These are phyloP conservation scores for Grapholita molesta DNA, from an alignment of 1,140 invertebrate species.

Conservation along the genomic window DNA sequence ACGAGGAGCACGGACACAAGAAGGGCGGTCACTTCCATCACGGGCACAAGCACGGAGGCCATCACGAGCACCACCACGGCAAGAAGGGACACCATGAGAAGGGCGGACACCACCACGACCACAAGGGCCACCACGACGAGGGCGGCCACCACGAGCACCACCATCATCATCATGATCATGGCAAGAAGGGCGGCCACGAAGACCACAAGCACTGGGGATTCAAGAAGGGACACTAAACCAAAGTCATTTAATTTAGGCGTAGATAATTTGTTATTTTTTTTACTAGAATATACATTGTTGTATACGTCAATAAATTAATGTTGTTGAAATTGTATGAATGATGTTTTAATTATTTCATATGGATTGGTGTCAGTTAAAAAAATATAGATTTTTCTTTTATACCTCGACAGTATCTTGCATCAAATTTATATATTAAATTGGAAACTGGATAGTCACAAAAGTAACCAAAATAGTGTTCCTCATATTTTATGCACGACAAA, in stretches of 20 bases:
- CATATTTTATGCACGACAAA: neutral
- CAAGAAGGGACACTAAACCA: conserved; percentile 75
- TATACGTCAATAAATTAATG: conserved; percentile 4
- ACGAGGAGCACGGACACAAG: conserved; percentile 82
- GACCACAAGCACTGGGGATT: conserved; percentile 75
- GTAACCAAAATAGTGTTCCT: too few species aligned
- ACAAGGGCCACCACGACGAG: conserved; percentile 74
- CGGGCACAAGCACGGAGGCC: conserved; percentile 81
- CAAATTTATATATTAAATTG: too few species aligned
- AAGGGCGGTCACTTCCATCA: conserved; percentile 84
- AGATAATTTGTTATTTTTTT: conserved; percentile 10
- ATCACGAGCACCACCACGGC: conserved; percentile 83
- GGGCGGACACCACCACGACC: conserved; percentile 76
- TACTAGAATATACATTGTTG: neutral
- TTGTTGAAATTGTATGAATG: neutral
- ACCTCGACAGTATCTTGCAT: too few species aligned
- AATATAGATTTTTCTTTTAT: too few species aligned
- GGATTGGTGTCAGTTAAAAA: neutral
- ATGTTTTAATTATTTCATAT: neutral
- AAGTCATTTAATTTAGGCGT: conserved; percentile 15
- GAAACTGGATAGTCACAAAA: too few species aligned
- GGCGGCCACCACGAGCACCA: conserved; percentile 79
- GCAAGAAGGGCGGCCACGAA: conserved; percentile 80
- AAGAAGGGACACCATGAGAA: conserved; percentile 85
- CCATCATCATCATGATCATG: conserved; percentile 80